Conservation (phyloP, 2,113 vertebrate genomes). For the Sinocyclocheilus anshuiensis region DNA sequence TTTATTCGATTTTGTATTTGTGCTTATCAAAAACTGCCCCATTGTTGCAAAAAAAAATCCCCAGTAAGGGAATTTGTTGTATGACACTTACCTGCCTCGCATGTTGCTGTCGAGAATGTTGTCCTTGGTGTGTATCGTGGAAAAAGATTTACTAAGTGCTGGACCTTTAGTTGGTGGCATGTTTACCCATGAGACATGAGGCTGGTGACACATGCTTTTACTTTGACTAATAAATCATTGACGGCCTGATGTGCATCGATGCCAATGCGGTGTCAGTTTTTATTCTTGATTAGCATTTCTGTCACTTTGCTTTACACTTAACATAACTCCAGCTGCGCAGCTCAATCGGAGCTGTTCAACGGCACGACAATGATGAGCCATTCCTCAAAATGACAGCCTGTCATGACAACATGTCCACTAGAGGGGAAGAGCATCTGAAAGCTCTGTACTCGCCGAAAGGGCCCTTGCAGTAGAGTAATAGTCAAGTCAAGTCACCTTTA, state of each 20-base stretch:
- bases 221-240: slow-evolving; percentile 72
- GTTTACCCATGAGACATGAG: slow-evolving; percentile 69
- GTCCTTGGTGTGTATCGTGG: slow-evolving; percentile 41
- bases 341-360: slow-evolving; percentile 68
- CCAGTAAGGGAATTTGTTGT: background rate
- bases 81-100: background rate
- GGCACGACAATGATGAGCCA: slow-evolving; percentile 68
- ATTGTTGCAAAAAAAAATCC: too few relatives aligned
- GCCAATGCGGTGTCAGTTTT: slow-evolving; percentile 63
- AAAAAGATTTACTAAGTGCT: slow-evolving; percentile 58
- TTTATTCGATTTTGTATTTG: background rate
- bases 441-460: slow-evolving; percentile 46
- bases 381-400: slow-evolving; percentile 71
- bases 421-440: slow-evolving; percentile 59
- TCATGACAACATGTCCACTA: slow-evolving; percentile 55
- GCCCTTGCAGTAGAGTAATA: slow-evolving; percentile 34
- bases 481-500: too few relatives aligned
- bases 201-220: slow-evolving; percentile 63
- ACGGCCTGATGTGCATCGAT: slow-evolving; percentile 63
- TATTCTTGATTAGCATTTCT: slow-evolving; percentile 71
- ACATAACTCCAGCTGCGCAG: slow-evolving; percentile 75
- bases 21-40: background rate
- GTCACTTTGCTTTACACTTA: slow-evolving; percentile 74
- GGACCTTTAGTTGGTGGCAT: slow-evolving; percentile 60
- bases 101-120: slow-evolving; percentile 29